These are phyloP conservation scores for Tenthredo notha DNA, from an alignment of 2,888 invertebrate species.

Conservation along the genomic window DNA sequence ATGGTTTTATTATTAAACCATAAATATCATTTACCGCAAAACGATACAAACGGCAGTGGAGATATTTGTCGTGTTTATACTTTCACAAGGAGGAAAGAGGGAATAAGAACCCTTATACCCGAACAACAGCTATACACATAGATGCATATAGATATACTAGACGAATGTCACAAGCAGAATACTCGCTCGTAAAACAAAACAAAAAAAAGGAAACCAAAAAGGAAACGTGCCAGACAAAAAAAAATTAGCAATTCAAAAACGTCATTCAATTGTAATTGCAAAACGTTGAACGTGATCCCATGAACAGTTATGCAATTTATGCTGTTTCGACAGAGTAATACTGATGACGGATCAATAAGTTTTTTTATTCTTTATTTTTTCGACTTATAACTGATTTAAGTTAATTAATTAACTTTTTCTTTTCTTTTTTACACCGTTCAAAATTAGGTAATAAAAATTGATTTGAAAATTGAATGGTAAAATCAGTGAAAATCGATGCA, in stretches of 20 bases:
- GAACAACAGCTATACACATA: not conserved
- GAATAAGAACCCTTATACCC: not conserved
- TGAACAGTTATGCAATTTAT: not conserved
- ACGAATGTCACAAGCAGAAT: not conserved
- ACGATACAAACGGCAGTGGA: not conserved
- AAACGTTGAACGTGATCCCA: not conserved
- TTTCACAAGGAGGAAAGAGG: not conserved
- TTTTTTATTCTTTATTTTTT: not conserved
- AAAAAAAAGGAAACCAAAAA: not conserved
- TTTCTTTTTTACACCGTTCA: not conserved
- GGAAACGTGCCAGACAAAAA: not conserved
- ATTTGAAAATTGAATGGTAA: not conserved
- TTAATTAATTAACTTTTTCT: not conserved
- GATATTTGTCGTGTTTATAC: conserved; percentile 8
- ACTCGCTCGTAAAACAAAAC: not conserved
- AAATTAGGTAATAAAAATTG: not conserved
- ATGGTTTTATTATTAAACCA: conserved; percentile 22
- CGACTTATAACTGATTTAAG: not conserved
- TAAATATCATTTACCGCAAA: conserved; percentile 17
- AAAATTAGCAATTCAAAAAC: conserved; percentile 3
- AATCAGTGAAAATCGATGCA: not conserved
- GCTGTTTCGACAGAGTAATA: not conserved
- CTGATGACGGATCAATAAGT: not conserved
- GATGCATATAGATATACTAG: not conserved
- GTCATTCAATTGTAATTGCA: not conserved